A percentile compares a stretch with the other conserved stretches of the same genome.
Conservation (phyloP, 2,113 vertebrate genomes). For the rat (Rattus norvegicus) region GRCr8 NC_086028.1:27334501-27335000, state of each 20-base stretch:
- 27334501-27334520: background rate
- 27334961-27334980: background rate
- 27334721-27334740: background rate
- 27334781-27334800: background rate
- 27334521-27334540: background rate
- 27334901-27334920: background rate
- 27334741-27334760: background rate
- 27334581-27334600: background rate
- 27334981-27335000: conserved; percentile 7
- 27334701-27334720: background rate
- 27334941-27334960: background rate
- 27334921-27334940: background rate
- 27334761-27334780: background rate
- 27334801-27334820: background rate
- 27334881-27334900: background rate
- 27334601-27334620: background rate
- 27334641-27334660: background rate
- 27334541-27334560: background rate
- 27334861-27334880: background rate
- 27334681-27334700: background rate
- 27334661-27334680: background rate
- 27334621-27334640: background rate
- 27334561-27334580: background rate
- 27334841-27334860: background rate
- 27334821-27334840: background rate